Conservation (phyloP, 2,113 vertebrate genomes). For the Peucedramus taeniatus region DNA sequence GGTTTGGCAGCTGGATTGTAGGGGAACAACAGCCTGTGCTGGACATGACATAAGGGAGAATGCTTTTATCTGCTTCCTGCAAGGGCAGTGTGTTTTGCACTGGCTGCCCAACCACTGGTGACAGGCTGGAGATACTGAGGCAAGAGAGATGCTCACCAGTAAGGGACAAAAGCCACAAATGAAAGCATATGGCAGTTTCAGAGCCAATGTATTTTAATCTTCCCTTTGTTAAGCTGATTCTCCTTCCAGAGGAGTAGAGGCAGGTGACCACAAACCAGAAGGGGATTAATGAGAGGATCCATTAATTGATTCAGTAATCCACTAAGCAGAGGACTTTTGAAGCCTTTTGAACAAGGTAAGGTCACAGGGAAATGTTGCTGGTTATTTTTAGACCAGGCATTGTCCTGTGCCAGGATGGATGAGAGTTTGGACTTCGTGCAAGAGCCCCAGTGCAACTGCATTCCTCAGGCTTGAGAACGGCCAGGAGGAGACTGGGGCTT, state of each 20-base stretch:
- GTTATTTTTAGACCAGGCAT: background rate
- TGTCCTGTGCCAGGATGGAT: background rate
- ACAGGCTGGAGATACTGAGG: background rate
- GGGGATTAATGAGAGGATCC: background rate
- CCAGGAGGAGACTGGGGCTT: background rate
- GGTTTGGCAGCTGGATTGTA: background rate
- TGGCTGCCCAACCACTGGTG: background rate
- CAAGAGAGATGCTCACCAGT: background rate
- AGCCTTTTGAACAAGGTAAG: background rate
- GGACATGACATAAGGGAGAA: background rate
- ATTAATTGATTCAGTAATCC: slow-evolving; percentile 17
- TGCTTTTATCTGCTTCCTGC: background rate
- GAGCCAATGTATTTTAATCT: background rate
- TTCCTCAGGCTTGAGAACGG: background rate
- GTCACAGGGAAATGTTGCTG: background rate
- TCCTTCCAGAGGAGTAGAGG: background rate
- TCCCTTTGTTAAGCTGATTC: background rate
- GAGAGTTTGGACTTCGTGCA: background rate
- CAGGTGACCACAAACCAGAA: slow-evolving; percentile 6
- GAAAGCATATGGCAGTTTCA: background rate
- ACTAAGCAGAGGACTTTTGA: background rate
- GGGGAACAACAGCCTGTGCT: background rate
- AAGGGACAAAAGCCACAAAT: background rate
- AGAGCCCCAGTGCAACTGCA: background rate
- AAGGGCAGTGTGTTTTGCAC: background rate